phyloP scores from a whole-genome alignment of 2,888 invertebrate species.

The Sinodicranocentrus sp. region DNA sequence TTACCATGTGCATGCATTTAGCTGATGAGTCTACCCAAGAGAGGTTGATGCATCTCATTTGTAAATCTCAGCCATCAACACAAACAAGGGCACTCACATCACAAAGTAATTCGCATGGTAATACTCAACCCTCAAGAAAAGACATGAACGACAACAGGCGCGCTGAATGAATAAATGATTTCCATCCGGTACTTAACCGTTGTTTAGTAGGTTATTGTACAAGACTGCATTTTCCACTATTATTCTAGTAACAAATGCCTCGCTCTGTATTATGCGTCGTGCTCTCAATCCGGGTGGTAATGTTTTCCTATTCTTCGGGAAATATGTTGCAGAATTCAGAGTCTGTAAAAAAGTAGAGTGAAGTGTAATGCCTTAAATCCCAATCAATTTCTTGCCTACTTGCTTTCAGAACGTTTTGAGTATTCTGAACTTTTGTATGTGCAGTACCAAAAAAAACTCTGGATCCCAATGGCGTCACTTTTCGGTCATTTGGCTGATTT shows the following conservation, averaged over 20 bases:
- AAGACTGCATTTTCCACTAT: not conserved
- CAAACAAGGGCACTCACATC: not conserved
- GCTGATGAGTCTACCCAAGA: not conserved
- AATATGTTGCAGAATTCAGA: not conserved
- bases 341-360: constrained; percentile 1
- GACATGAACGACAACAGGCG: not conserved
- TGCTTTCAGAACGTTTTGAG: too few relatives aligned
- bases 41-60: too few relatives aligned
- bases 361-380: too few relatives aligned
- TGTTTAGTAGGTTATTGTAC: constrained; percentile 19
- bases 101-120: not conserved
- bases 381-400: too few relatives aligned
- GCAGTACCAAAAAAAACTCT: too few relatives aligned
- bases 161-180: not conserved
- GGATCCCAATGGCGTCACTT: too few relatives aligned
- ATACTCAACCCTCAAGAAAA: not conserved
- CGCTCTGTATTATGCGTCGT: not conserved
- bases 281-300: constrained; percentile 6
- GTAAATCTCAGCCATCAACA: not conserved
- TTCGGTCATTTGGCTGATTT: too few relatives aligned
- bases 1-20: not conserved
- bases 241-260: not conserved
- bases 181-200: constrained; percentile 24
- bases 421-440: too few relatives aligned
- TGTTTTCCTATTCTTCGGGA: too few relatives aligned